Conservation (phyloP, 2,797 vertebrate species). For the Hylomyscus alleni region DNA sequence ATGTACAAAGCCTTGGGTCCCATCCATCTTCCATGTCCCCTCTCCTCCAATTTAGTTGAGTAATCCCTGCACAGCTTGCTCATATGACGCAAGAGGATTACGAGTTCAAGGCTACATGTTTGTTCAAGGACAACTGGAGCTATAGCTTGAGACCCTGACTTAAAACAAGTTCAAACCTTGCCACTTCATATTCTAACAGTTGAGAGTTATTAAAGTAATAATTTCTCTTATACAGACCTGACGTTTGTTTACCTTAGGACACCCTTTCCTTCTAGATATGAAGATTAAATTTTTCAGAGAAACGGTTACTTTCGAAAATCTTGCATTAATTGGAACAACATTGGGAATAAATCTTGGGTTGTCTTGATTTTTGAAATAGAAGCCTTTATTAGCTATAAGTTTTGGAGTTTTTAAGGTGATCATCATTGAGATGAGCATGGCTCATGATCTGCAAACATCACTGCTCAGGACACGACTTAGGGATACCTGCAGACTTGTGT, state of each 20-base stretch:
- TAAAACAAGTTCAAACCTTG: neutral
- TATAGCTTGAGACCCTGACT: neutral
- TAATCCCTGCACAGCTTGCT: neutral
- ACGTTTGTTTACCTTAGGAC: conserved; percentile 19
- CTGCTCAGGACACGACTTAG: neutral
- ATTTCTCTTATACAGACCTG: neutral
- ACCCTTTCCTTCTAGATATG: neutral
- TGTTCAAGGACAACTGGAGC: neutral
- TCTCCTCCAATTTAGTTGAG: neutral
- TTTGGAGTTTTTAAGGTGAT: neutral
- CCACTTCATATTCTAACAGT: neutral
- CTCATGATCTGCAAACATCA: neutral
- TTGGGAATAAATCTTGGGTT: conserved; percentile 3
- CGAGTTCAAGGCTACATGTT: neutral
- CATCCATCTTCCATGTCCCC: too few relatives aligned
- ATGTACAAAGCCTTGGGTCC: neutral
- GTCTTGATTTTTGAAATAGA: conserved; percentile 52
- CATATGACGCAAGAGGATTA: neutral
- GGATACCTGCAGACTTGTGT: fast-evolving
- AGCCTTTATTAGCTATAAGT: neutral
- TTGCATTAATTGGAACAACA: neutral
- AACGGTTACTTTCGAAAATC: conserved; percentile 1
- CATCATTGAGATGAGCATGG: neutral
- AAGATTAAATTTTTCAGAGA: conserved; percentile 42
- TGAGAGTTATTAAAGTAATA: conserved; percentile 28